Evolutionary conservation across 2,888 invertebrate species (phyloP).

Genomic region (Cerceris ruficornis): DNA sequence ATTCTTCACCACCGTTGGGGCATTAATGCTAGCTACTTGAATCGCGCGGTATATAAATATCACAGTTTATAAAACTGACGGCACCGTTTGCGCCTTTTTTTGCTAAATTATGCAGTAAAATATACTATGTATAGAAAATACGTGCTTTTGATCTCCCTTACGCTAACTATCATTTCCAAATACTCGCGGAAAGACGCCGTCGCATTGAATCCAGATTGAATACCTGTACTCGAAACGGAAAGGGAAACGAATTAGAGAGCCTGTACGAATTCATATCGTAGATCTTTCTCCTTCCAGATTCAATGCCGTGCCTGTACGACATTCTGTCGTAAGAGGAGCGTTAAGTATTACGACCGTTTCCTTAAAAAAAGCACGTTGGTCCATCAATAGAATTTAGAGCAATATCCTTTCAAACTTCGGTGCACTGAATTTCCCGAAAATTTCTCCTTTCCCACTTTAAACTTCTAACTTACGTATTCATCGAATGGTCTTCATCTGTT

Average conservation of each 20-base stretch:
- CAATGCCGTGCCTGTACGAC: neutral
- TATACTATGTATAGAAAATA: slow-evolving; percentile 46
- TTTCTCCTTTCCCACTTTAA: too few species aligned
- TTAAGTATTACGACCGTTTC: slow-evolving; percentile 31
- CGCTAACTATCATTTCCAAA: slow-evolving; percentile 7
- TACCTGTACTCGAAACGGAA: neutral
- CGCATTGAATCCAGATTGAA: neutral
- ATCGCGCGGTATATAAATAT: slow-evolving; percentile 73
- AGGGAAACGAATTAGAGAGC: neutral
- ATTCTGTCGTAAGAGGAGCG: neutral
- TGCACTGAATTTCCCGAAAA: too few species aligned
- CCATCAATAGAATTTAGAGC: neutral
- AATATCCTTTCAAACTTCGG: neutral
- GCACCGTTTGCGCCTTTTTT: slow-evolving; percentile 53
- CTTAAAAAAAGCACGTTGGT: slow-evolving; percentile 11
- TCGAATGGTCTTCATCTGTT: too few species aligned
- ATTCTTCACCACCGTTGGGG: neutral
- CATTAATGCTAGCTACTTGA: slow-evolving; percentile 23
- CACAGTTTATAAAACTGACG: slow-evolving; percentile 80
- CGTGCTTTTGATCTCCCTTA: slow-evolving; percentile 5
- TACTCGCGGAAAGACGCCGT: slow-evolving; percentile 46
- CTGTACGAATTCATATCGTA: too few species aligned
- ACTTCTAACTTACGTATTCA: too few species aligned
- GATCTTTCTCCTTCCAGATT: too few species aligned
- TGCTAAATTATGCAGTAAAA: slow-evolving; percentile 4